phyloP scores from a whole-genome alignment of 2,113 vertebrate species.

The Nannobrachium achirus region DNA sequence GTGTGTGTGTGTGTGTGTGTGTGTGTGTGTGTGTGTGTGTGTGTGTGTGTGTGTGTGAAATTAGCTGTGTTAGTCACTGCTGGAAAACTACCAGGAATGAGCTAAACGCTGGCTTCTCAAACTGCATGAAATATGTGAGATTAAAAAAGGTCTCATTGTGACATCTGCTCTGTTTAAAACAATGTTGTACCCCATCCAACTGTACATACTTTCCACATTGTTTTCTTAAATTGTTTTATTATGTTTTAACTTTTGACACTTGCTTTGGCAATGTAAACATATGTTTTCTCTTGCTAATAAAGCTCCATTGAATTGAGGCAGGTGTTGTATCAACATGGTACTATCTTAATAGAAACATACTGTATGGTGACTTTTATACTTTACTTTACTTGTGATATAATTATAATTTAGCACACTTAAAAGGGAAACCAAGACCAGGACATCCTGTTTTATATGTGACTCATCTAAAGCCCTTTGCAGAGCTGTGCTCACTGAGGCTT shows the following conservation, averaged over 20 bases:
- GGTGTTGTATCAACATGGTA: too few species aligned
- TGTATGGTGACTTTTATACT: too few species aligned
- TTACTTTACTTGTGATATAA: constrained; percentile 14
- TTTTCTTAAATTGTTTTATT: neutral
- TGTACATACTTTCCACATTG: too few species aligned
- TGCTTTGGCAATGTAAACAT: neutral
- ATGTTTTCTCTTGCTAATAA: neutral
- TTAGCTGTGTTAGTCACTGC: neutral
- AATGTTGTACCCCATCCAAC: too few species aligned
- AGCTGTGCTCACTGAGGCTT: constrained; percentile 42
- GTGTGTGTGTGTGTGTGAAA: too few species aligned
- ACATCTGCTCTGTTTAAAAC: too few species aligned
- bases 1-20: too few species aligned
- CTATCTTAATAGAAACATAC: too few species aligned
- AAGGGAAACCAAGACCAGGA: constrained; percentile 48
- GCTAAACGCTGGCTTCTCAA: neutral
- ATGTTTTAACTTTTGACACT: neutral
- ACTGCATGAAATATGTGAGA: neutral
- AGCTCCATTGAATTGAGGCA: neutral
- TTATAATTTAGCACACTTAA: constrained; percentile 36
- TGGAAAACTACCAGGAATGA: neutral
- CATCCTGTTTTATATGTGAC: constrained; percentile 44
- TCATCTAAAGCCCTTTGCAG: constrained; percentile 34
- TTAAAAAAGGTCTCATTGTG: neutral
- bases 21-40: too few species aligned